Base-by-base conservation (phyloP, 2,888 invertebrate genomes). In the Caenorhabditis drosophilae region DNA sequence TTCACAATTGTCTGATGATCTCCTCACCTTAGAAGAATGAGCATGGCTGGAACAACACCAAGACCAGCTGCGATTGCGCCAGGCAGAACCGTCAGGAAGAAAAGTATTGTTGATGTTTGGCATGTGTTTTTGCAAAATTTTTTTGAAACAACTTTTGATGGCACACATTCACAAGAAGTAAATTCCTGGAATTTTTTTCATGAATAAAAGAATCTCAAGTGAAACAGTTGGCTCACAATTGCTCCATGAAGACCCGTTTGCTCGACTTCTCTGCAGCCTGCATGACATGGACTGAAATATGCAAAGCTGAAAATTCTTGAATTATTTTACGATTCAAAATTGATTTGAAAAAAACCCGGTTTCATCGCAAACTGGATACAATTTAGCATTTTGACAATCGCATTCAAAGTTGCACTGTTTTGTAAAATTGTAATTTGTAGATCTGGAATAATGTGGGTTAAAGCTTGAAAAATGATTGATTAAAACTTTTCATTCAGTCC, bases 231-330 rank as follows among this genome's bases (percentile, higher is more conserved):
- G n/a, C n/a, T n/a, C n/a, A n/a, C n/a, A n/a, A n/a, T n/a, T n/a
- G n/a, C n/a, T n/a, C n/a, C n/a, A n/a, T n/a, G n/a, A n/a, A n/a
- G n/a, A 15, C 58, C 62, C 15, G 31, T 44, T 46, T 54, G 54
- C 22, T 62, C 67, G 7, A 77, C 78, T 45, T 80, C 76, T 4
- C 81, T 58, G 41, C 82, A 82, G 7, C 82, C 82, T 11, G 82
- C 82, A 60, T 83, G 82, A 61, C 85, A 85, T 0, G 85, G 85
- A 1, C 84, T 84, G 64, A 83, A 85, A 62, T 79, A 85, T 1
- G 73, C 64, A 42, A 45, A 48, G 11, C 73, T 70, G 34, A 22
- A 67, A 23, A 23, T 49, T 38, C 7, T 31, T 9, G 16, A 15
- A 27, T 23, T 6, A n/a, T n/a, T 48, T 48, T 12, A 31, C 31